A percentile compares a stretch with the other conserved stretches of the same genome.
Evolutionary conservation across 2,888 invertebrate species (phyloP).

Genomic region (Hypercompe scribonia): DNA sequence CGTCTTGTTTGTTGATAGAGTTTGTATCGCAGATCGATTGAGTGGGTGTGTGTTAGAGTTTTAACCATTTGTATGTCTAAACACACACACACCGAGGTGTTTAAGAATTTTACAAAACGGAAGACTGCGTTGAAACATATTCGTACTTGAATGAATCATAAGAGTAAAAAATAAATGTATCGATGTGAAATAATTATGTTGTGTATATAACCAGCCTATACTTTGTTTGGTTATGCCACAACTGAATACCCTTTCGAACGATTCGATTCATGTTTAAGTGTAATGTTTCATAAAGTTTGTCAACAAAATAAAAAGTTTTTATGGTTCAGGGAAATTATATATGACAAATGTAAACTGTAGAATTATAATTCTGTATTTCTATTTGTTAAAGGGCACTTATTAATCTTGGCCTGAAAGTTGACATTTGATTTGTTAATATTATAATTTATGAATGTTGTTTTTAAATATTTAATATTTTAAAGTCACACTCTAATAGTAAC

Average conservation of each 20-base stretch:
- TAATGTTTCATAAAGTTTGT: not conserved
- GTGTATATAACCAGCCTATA: not conserved
- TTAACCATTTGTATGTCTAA: not conserved
- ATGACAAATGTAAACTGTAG: too few species aligned
- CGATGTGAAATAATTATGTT: not conserved
- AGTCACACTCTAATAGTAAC: too few species aligned
- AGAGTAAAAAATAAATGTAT: not conserved
- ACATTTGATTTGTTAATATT: too few species aligned
- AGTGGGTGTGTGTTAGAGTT: constrained; percentile 6
- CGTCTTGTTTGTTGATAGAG: constrained; percentile 21
- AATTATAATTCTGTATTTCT: not conserved
- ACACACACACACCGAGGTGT: not conserved
- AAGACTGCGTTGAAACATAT: not conserved
- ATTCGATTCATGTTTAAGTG: constrained; percentile 3
- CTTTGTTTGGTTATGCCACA: not conserved
- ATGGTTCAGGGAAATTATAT: too few species aligned
- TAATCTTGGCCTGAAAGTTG: too few species aligned
- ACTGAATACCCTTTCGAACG: not conserved
- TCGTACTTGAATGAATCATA: constrained; percentile 1
- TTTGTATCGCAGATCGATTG: constrained; percentile 15
- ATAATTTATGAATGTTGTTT: too few species aligned
- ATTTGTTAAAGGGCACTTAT: too few species aligned
- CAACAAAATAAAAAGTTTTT: not conserved
- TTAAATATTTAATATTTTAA: too few species aligned
- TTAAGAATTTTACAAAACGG: not conserved